Evolutionary conservation across 1,140 invertebrate genomes (phyloP).

Genomic region (Saxidomus purpurata): DNA sequence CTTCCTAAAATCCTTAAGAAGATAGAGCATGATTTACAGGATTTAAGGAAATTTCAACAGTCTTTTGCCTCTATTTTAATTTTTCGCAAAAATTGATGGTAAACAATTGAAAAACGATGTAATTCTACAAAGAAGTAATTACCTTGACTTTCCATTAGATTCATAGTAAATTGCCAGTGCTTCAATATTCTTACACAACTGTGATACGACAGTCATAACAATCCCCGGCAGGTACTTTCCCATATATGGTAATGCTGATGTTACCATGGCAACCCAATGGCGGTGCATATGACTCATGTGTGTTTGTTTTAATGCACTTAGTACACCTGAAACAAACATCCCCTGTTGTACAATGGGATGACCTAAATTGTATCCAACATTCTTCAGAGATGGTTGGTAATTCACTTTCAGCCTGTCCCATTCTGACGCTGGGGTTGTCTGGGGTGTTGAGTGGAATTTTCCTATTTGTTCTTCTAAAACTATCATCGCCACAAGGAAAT

Average conservation of each 20-base stretch:
- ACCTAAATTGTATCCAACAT: slow-evolving; percentile 73
- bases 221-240: slow-evolving; percentile 92
- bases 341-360: slow-evolving; percentile 89
- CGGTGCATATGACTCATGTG: slow-evolving; percentile 89
- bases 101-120: too few relatives aligned
- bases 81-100: too few relatives aligned
- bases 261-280: slow-evolving; percentile 94
- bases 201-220: slow-evolving; percentile 92
- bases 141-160: slow-evolving; percentile 70
- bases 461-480: slow-evolving; percentile 92
- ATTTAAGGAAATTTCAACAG: too few relatives aligned
- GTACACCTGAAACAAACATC: slow-evolving; percentile 94
- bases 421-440: slow-evolving; percentile 55
- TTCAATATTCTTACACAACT: slow-evolving; percentile 95
- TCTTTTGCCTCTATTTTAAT: too few relatives aligned
- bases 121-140: background rate
- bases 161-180: slow-evolving; percentile 85
- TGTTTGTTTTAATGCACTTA: slow-evolving; percentile 91
- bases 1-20: too few relatives aligned
- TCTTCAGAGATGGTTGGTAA: slow-evolving; percentile 73
- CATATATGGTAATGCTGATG: slow-evolving; percentile 92
- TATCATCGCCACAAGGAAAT: slow-evolving; percentile 91
- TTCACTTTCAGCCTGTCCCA: slow-evolving; percentile 78
- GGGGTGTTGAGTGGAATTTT: slow-evolving; percentile 74
- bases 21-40: too few relatives aligned